Evolutionary conservation across 2,113 vertebrate species (phyloP).

Genomic region (Cebidichthys violaceus): DNA sequence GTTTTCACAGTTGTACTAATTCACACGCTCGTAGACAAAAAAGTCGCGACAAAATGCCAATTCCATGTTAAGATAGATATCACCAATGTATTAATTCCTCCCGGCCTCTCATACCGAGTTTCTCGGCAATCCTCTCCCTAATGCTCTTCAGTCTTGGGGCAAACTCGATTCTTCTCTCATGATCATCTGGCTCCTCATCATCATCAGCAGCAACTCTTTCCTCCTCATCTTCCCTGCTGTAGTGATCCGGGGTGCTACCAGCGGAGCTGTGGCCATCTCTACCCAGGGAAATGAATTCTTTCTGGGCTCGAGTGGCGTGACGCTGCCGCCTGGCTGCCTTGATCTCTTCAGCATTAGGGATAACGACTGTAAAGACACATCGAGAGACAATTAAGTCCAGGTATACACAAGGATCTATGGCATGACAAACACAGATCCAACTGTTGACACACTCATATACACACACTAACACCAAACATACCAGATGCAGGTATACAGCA

Average conservation of each 20-base stretch:
- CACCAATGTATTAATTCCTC: not conserved
- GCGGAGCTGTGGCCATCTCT: conserved; percentile 51
- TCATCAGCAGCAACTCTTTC: conserved; percentile 65
- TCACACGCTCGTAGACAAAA: not conserved
- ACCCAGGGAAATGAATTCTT: conserved; percentile 88
- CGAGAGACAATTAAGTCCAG: not conserved
- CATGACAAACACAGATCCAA: not conserved
- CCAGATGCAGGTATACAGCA: not conserved
- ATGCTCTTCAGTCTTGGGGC: conserved; percentile 85
- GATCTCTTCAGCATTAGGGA: conserved; percentile 82
- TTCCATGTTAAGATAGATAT: not conserved
- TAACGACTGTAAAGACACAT: conserved; percentile 73
- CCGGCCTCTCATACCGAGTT: conserved; percentile 83
- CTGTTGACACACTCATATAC: not conserved
- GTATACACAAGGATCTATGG: not conserved
- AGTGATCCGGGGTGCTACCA: conserved; percentile 63
- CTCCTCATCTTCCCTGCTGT: conserved; percentile 66
- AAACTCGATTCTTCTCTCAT: conserved; percentile 86
- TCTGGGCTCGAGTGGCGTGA: conserved; percentile 76
- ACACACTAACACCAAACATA: not conserved
- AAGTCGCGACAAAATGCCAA: not conserved
- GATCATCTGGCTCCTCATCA: conserved; percentile 87
- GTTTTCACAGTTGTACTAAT: not conserved
- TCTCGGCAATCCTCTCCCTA: conserved; percentile 88
- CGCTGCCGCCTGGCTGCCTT: conserved; percentile 84